Conservation (phyloP, 64 coral and sea anemone species). For the Platygyra sinensis region DNA sequence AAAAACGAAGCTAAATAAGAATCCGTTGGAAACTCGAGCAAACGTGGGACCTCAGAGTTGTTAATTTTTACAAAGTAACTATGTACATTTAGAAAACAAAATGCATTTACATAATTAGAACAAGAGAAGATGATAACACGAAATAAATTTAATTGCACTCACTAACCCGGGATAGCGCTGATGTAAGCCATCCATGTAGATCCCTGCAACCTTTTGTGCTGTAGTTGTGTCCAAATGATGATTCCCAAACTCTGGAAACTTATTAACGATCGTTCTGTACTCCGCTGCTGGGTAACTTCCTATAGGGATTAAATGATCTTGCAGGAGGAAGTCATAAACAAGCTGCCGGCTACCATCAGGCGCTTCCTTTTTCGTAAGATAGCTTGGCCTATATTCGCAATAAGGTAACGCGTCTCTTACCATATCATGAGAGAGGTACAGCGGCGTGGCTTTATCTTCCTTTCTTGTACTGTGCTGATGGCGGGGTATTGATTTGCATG, state of each 20-base stretch:
- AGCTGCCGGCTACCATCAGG: neutral
- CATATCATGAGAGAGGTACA: conserved; percentile 6
- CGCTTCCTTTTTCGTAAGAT: neutral
- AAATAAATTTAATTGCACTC: neutral
- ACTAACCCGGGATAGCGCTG: conserved; percentile 63
- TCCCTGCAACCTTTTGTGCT: conserved; percentile 33
- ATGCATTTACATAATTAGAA: neutral
- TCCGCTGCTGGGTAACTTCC: conserved; percentile 12
- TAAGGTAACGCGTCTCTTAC: conserved; percentile 21
- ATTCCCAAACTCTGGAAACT: conserved; percentile 1
- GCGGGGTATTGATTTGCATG: neutral
- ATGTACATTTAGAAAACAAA: too few relatives aligned
- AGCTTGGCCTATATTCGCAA: conserved; percentile 53
- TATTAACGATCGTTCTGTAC: neutral
- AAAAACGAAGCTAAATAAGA: too few relatives aligned
- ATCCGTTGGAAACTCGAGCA: too few relatives aligned
- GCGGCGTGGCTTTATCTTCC: neutral
- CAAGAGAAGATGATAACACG: too few relatives aligned
- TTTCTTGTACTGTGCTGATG: neutral
- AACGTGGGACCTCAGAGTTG: too few relatives aligned
- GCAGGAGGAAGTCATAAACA: neutral
- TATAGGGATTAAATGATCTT: neutral
- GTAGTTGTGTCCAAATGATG: conserved; percentile 30
- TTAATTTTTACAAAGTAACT: too few relatives aligned
- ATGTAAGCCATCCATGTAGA: conserved; percentile 61